Base-by-base conservation (phyloP, 2,797 vertebrate genomes). In the Glyptemys insculpta region DNA sequence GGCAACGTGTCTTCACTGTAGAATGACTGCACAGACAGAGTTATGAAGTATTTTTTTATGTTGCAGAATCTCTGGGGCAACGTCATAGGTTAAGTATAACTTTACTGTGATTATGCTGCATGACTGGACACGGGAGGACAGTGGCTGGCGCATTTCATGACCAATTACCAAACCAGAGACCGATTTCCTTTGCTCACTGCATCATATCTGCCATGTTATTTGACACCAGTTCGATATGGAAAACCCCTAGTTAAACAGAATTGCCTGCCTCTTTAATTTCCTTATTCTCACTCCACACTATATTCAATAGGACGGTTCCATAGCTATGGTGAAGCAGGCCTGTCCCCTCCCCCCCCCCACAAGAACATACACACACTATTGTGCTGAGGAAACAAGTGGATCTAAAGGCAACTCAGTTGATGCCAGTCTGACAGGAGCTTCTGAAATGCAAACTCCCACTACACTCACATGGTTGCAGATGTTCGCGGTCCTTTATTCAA, bases 1-100 rank as follows among this genome's bases (percentile, higher is more conserved):
- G 83, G 76, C 97, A 97, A 82, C 50, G 80, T 16, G 29, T 34
- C 79, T 90, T 56, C 81, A 86, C 62, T 82, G 29, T 3, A 50
- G 94, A 96, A 94, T 88, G 94, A 96, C 95, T 57, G 18, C 23
- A 95, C 16, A 14, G 87, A 59, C 50, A 87, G 72, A 88, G 81
- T n/a, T 84, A 90, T 34, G 82, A 81, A 91, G 6, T 86, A 65
- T 47, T 37, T 41, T 88, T 29, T 5, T 54, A 59, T 25, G 59
- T 54, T 89, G 78, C 81, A 87, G 59, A 50, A 81, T 93, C 37
- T 50, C 56, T 79, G 57, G 37, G 91, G 65, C 49, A 59, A 68
- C 0, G 74, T 16, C 23, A 27, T 50, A 56, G 15, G 44, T 52
- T 62, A 68, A 56, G 44, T 44, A 68, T 92, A 49, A 62, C 62